phyloP scores from a whole-genome alignment of 2,113 vertebrate species.

The Miniopterus natalensis region DNA sequence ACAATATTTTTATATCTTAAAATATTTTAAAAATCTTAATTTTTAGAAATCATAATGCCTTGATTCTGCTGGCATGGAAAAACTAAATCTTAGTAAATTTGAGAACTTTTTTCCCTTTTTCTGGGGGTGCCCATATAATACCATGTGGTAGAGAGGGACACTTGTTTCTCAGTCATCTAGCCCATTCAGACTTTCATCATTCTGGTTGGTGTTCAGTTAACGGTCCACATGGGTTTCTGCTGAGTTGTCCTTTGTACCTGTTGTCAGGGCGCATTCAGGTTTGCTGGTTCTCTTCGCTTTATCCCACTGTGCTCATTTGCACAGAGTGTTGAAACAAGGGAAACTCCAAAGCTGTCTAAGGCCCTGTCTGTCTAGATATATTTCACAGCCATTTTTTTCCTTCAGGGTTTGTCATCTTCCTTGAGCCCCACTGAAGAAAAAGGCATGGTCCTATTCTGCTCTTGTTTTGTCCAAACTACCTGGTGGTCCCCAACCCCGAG shows the following conservation, averaged over 20 bases:
- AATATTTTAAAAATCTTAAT: background rate
- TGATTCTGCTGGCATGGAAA: background rate
- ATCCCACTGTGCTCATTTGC: background rate
- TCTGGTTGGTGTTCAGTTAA: background rate
- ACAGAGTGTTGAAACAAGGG: background rate
- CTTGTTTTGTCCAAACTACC: background rate
- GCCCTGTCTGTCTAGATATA: background rate
- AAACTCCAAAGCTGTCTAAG: background rate
- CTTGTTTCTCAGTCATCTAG: conserved; percentile 3
- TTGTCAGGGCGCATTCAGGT: background rate
- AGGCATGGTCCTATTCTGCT: background rate
- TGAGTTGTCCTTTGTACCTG: background rate
- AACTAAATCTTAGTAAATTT: conserved; percentile 11
- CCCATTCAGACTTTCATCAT: background rate
- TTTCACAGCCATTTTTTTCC: background rate
- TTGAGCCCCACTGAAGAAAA: background rate
- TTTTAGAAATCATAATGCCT: background rate
- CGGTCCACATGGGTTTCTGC: background rate
- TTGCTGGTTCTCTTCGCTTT: background rate
- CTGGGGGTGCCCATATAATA: background rate
- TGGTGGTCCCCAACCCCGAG: background rate
- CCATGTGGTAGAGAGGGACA: background rate
- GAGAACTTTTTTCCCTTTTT: background rate
- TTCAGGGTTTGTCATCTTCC: background rate
- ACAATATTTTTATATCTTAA: background rate